phyloP scores from a whole-genome alignment of 2,888 invertebrate genomes.

The Chironomus tentans region DNA sequence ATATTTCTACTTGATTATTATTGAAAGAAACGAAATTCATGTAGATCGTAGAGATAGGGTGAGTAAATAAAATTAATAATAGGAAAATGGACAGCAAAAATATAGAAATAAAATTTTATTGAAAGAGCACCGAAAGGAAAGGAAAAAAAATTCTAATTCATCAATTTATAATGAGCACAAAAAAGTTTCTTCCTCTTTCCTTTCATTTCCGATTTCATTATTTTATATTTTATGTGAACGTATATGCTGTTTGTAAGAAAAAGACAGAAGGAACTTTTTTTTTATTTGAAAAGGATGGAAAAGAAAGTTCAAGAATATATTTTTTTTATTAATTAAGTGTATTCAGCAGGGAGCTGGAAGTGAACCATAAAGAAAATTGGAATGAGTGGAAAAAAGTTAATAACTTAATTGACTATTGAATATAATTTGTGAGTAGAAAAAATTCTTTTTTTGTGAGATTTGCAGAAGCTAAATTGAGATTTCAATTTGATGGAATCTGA shows the following conservation, averaged over 20 bases:
- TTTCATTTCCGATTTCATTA: constrained; percentile 2
- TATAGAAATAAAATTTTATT: not conserved
- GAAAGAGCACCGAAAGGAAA: not conserved
- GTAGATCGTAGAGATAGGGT: not conserved
- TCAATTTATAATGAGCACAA: constrained; percentile 21
- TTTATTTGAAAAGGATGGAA: not conserved
- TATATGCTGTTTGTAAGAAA: too few relatives aligned
- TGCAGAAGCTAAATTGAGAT: not conserved
- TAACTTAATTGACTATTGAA: not conserved
- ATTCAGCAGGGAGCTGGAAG: not conserved
- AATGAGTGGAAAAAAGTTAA: not conserved
- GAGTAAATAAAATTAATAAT: not conserved
- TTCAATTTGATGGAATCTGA: too few relatives aligned
- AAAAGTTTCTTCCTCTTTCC: not conserved
- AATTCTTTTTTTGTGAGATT: not conserved
- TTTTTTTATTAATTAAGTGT: constrained; percentile 3
- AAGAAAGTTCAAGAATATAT: not conserved
- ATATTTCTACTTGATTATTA: too few relatives aligned
- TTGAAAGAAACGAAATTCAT: not conserved
- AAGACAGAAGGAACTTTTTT: not conserved
- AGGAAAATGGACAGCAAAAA: not conserved
- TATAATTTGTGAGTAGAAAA: not conserved
- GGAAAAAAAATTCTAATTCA: not conserved
- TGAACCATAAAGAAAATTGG: not conserved
- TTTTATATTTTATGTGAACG: not conserved